Evolutionary conservation across 2,888 invertebrate genomes (phyloP), one percentile per base, ranked within the genome.

Genomic region (Ernsta delagoae): DNA sequence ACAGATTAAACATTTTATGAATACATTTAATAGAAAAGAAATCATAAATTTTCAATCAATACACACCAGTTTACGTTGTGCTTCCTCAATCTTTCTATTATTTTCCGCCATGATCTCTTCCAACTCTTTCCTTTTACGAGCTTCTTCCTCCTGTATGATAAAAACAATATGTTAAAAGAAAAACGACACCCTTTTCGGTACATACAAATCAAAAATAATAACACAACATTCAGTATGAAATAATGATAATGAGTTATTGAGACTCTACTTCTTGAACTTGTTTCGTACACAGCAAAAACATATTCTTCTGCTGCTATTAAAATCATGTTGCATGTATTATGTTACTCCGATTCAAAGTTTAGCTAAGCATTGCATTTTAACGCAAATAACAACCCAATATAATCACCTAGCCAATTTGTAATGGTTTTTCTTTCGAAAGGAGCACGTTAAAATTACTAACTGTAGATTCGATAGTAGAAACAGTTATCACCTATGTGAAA

Each of bases 101-200:
- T 99, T 99, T 95, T 99, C 99, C 82, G 98, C 98, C 96, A 99
- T 96, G 93, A 99, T 99, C 92, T 96, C 96, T 94, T 99, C 98
- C 88, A 99, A 95, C 93, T 98, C 98, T 95, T 98, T 97, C 83
- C 98, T 96, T 94, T 99, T 98, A 94, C 97, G 96, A 92, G 96
- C 96, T 95, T 99, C 99, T 95, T 98, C 98, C 95, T 98, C 99
- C 99, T 99, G 97, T 95, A 96, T 96, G 94, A 95, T 90, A 92
- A 91, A 93, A 89, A 81, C 74, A 70, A 80, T 75, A 90, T 88
- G 83, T 90, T 89, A 89, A 87, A 79, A 82, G 78, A 73, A 39
- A 77, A 77, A 75, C 75, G 72, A 76, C 69, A 69, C 59, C 53
- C 50, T 16, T 4, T 62, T 43, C 4, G 4, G 5, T 31, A 53